Conservation (phyloP, 2,113 vertebrate genomes). For the Tachuris rubrigastra region DNA sequence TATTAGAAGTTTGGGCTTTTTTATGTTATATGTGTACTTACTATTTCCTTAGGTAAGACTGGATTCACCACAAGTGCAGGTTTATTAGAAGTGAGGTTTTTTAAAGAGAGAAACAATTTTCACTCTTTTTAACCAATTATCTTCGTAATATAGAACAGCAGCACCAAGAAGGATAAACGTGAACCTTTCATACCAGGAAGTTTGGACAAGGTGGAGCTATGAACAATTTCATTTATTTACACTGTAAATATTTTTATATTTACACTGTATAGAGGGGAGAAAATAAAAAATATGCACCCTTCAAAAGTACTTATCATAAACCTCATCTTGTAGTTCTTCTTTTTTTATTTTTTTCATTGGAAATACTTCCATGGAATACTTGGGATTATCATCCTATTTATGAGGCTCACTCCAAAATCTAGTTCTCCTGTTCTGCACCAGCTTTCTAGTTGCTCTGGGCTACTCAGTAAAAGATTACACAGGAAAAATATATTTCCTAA, state of each 20-base stretch:
- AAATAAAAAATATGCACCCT: not conserved
- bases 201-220: slow-evolving; percentile 69
- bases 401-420: not conserved
- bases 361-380: not conserved
- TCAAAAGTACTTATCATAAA: not conserved
- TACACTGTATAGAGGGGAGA: slow-evolving; percentile 42
- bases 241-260: too few relatives aligned
- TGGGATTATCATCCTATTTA: not conserved
- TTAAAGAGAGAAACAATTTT: not conserved
- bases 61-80: not conserved
- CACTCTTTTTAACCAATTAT: not conserved
- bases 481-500: not conserved
- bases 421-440: not conserved
- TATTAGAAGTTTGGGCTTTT: not conserved
- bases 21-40: not conserved
- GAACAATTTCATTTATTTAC: too few relatives aligned
- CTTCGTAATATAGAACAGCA: not conserved
- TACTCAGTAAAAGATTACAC: not conserved
- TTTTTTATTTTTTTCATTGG: not conserved
- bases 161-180: not conserved
- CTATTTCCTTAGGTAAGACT: not conserved
- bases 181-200: slow-evolving; percentile 65
- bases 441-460: not conserved
- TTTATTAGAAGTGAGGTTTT: not conserved
- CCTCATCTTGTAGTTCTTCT: not conserved